Percentiles rank a stretch among this genome's conserved stretches.
phyloP scores from a whole-genome alignment of 2,113 vertebrate genomes.

The Oriolus oriolus region DNA sequence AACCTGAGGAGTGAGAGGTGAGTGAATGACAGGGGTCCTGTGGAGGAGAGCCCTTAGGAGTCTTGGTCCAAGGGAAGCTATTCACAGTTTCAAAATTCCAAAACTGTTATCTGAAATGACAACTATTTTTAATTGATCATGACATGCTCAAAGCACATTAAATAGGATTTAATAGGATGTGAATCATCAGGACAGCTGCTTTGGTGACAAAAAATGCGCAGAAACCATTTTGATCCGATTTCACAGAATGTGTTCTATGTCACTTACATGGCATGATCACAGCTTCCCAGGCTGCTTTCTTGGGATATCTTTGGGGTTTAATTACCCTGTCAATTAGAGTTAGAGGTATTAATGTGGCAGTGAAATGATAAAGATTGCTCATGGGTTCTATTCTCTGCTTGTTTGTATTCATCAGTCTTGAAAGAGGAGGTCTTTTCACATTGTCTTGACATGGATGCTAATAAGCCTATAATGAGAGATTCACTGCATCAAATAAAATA shows the following conservation, averaged over 20 bases:
- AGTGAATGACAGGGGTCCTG: background rate
- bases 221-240: constrained; percentile 30
- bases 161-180: constrained; percentile 28
- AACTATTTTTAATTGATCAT: constrained; percentile 33
- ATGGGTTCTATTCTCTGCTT: background rate
- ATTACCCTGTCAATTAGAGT: constrained; percentile 59
- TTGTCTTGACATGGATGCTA: constrained; percentile 39
- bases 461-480: background rate
- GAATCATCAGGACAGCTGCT: constrained; percentile 24
- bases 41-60: background rate
- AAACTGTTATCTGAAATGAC: background rate
- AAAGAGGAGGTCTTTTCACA: constrained; percentile 15
- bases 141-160: constrained; percentile 6
- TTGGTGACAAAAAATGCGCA: constrained; percentile 1
- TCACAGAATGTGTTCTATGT: background rate
- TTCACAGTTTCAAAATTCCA: background rate
- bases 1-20: background rate
- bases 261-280: background rate
- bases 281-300: background rate
- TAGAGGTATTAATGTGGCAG: constrained; percentile 21
- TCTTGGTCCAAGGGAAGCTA: background rate
- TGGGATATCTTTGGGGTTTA: constrained; percentile 22
- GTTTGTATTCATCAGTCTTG: constrained; percentile 21
- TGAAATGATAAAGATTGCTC: constrained; percentile 10
- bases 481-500: background rate